Base-by-base conservation (phyloP, 92 coral and sea anemone genomes). In the Montipora capitata region DNA sequence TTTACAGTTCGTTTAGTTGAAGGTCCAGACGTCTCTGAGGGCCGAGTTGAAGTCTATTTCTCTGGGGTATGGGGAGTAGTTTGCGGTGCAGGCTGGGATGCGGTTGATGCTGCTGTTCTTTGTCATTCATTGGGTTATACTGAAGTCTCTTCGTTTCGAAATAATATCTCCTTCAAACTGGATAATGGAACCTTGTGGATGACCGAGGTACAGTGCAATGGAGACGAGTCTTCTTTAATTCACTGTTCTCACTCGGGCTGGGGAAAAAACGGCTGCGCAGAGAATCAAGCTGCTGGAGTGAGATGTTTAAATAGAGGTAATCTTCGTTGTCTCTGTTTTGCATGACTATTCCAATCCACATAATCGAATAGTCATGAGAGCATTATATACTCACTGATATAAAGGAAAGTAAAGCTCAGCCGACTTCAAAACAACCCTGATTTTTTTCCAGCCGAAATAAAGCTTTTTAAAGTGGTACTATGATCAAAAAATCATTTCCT, bases 31-130 rank as follows among this genome's bases (percentile, higher is more conserved):
- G 48, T 45, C 35, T 58, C 43, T 16, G 79, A 72, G 10, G 87
- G 87, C 44, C 87, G 87, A 57, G 87, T 83, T 59, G 79, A 83
- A 43, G 87, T 71, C 12, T 73, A 54, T 44, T 42, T 17, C 38
- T 72, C 87, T 18, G 87, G 77, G 7, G 61, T 40, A 70, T 83
- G 87, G 87, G 64, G 87, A 56, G 27, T n/a, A 72, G 79, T 83
- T 14, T 83, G 87, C 39, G 79, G 87, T 73, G 48, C 76, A 58
- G 45, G n/a, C 3, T 83, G 87, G 87, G 87, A 83, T 39, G 41
- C 59, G 35, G 3, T 14, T 14, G 87, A 83, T 44, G 87, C 87
- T 3, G 49, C 10, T 27, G 87, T 83, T 20, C 71, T 83, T 83
- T 83, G 87, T 38, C 79, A 57, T 13, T 40, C 49, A 9, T 15